A percentile compares a stretch with the other conserved stretches of the same genome.
Conservation (phyloP, 1,140 invertebrate genomes). For the Limonius californicus region DNA sequence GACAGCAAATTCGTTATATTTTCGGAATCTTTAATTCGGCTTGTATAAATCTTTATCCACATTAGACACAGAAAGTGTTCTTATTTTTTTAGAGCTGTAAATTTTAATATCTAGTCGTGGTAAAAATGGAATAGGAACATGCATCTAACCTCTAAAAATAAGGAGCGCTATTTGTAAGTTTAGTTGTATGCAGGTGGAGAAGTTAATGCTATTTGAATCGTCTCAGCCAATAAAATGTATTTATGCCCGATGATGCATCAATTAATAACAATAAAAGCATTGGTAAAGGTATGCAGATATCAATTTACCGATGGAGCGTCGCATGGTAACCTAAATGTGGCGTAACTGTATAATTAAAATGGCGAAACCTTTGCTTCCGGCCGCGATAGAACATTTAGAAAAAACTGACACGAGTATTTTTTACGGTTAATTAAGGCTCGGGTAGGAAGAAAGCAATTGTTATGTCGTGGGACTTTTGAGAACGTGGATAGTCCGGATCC, state of each 20-base stretch:
- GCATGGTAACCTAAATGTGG: conserved; percentile 17
- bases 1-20: no score
- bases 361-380: conserved; percentile 23
- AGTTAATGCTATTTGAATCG: background rate
- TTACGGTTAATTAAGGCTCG: conserved; percentile 24
- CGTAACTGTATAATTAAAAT: conserved; percentile 26
- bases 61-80: no score
- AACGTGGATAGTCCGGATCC: background rate
- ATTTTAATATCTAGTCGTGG: no score
- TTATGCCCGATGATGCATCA: background rate
- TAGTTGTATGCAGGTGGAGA: no score
- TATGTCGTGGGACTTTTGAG: conserved; percentile 18
- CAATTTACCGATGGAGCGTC: conserved; percentile 1
- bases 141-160: no score
- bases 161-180: no score
- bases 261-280: background rate
- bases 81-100: no score
- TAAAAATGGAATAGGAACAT: no score
- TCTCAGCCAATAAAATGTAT: background rate
- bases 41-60: no score
- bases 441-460: conserved; percentile 27
- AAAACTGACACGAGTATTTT: conserved; percentile 4
- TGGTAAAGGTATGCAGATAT: background rate
- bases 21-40: no score
- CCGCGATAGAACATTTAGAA: background rate